A percentile compares a stretch with the other conserved stretches of the same genome.
Conservation (phyloP, 2,113 vertebrate species). For the Psittacus erithacus region DNA sequence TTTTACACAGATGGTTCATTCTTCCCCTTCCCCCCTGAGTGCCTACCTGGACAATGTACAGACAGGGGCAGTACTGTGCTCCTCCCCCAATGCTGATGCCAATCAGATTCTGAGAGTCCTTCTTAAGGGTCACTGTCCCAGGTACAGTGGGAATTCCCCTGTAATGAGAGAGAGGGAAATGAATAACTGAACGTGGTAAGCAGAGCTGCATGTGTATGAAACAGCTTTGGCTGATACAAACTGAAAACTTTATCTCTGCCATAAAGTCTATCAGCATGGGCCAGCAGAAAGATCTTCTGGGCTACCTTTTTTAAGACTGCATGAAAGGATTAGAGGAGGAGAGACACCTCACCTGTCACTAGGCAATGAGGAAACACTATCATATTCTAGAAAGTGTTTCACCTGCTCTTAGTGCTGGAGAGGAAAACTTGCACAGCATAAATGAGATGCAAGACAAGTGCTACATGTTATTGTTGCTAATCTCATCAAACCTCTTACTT, state of each 20-base stretch:
- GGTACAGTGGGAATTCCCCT: slow-evolving; percentile 97
- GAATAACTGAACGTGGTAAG: not conserved
- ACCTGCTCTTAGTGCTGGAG: not conserved
- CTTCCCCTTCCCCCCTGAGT: too few relatives aligned
- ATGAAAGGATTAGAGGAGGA: not conserved
- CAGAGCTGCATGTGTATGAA: not conserved
- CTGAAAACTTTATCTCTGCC: not conserved
- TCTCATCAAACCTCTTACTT: not conserved
- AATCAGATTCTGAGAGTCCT: slow-evolving; percentile 94
- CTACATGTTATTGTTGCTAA: not conserved
- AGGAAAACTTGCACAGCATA: not conserved
- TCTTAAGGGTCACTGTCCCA: slow-evolving; percentile 91
- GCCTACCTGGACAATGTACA: slow-evolving; percentile 97
- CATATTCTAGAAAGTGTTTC: not conserved
- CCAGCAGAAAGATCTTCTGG: not conserved
- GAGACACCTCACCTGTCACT: not conserved
- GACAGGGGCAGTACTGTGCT: slow-evolving; percentile 96
- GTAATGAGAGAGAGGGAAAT: not conserved
- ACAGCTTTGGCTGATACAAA: not conserved
- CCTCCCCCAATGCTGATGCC: slow-evolving; percentile 98
- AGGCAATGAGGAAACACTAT: not conserved
- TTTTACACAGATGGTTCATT: not conserved
- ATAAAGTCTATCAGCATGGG: fast-evolving
- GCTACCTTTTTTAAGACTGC: not conserved
- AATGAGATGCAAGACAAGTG: not conserved